phyloP scores from a whole-genome alignment of 2,888 invertebrate genomes.

The Polydrusus cervinus region DNA sequence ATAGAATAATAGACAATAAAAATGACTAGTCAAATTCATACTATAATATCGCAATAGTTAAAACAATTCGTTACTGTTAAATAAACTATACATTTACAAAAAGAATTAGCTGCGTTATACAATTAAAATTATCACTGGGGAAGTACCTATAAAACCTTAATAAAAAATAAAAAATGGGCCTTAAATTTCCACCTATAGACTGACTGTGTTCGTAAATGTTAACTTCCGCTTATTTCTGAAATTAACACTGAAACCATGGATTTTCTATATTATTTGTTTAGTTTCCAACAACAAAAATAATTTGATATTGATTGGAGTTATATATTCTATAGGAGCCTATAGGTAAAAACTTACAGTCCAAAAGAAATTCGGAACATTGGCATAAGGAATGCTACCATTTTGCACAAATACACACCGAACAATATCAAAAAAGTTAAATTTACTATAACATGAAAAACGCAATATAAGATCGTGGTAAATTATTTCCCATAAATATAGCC shows the following conservation, averaged over 20 bases:
- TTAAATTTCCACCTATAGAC: conserved; percentile 40
- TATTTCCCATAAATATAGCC: too few relatives aligned
- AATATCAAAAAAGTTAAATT: too few relatives aligned
- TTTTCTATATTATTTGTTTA: too few relatives aligned
- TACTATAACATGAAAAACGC: too few relatives aligned
- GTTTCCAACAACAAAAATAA: too few relatives aligned
- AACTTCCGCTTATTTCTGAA: too few relatives aligned
- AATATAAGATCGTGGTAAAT: too few relatives aligned
- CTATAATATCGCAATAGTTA: conserved; percentile 56
- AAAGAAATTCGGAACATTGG: background rate
- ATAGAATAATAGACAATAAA: conserved; percentile 66
- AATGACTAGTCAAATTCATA: conserved; percentile 70
- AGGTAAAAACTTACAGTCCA: background rate
- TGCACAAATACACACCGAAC: background rate
- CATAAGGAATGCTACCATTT: conserved; percentile 1
- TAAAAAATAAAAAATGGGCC: conserved; percentile 53
- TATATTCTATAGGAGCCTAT: conserved; percentile 20
- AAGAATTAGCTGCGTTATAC: conserved; percentile 66
- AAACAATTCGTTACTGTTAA: conserved; percentile 62
- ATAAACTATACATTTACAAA: conserved; percentile 69
- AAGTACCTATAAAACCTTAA: conserved; percentile 56
- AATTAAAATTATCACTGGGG: conserved; percentile 57
- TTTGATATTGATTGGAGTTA: too few relatives aligned
- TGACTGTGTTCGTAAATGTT: too few relatives aligned
- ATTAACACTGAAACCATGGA: too few relatives aligned